Evolutionary conservation across 2,797 vertebrate species (phyloP), one percentile per base, ranked within the genome.

Genomic region (Phrynocephalus guinanensis): DNA sequence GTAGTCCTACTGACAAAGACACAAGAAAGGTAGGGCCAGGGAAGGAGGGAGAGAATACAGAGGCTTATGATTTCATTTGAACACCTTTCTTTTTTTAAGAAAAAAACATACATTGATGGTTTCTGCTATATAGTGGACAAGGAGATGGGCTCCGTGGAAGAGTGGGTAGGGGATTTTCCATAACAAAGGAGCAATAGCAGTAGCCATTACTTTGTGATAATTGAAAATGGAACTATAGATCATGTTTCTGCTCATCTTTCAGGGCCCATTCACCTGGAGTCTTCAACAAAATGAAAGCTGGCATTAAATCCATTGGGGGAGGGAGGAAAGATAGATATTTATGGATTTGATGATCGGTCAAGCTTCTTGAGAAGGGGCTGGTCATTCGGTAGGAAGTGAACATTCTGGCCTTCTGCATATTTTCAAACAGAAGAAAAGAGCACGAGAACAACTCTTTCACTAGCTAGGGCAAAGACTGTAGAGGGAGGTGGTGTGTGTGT

Each of bases 351-450:
- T 91, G 89, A 87, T 28, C 9, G 81, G 30, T 86, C 87, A 81
- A 6, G 15, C 0, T 3, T 79, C 6, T 6, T 6, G 10, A 33
- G 56, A 87, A 70, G 91, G 78, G 48, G 11, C 18, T n/a, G 38
- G 66, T 44, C 66, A 13, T 11, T 30, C 7, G 0, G 18, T 63
- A 28, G 82, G 83, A 86, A 20, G 4, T 71, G 73, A 84, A 22
- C 38, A 3, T 1, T 0, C 3, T 86, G 52, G 88, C 85, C 33
- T 71, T 79, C 76, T 70, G 48, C n/a, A 30, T 60, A 75, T 82
- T 85, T 60, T 86, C 60, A 24, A 60, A 83, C 68, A 92, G 75
- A 87, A 84, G 90, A 91, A 92, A 63, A 18, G 38, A 56, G 2
- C 87, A 76, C 1, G 77, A 26, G 44, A 88, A 28, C 85, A 0